Conservation (phyloP, 2,797 vertebrate genomes). For the Rhincodon typus region DNA sequence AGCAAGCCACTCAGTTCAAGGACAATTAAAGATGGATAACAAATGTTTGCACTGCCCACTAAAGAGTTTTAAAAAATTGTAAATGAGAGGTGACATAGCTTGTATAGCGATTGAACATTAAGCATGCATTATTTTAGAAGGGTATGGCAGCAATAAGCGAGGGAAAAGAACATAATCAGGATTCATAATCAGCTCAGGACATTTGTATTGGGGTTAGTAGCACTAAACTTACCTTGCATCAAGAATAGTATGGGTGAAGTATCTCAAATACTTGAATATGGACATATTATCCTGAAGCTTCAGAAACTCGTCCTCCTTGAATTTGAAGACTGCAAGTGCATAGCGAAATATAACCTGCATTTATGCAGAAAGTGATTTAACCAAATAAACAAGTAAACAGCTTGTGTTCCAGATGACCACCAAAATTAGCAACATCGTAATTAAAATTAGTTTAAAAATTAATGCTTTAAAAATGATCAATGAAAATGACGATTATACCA, state of each 20-base stretch:
- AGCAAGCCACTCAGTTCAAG: too few species aligned
- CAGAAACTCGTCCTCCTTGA: conserved; percentile 91
- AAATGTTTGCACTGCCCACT: too few species aligned
- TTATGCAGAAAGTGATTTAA: conserved; percentile 32
- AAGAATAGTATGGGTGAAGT: conserved; percentile 82
- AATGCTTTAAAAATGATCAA: background rate
- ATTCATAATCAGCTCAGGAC: background rate
- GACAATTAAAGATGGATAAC: too few species aligned
- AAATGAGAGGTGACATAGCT: background rate
- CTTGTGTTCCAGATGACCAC: background rate
- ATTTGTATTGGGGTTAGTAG: too few species aligned
- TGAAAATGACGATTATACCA: background rate
- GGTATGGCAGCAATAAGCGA: background rate
- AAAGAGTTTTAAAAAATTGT: too few species aligned
- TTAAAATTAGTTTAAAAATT: background rate
- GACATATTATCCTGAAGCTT: conserved; percentile 82
- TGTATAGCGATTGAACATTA: background rate
- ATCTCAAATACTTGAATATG: conserved; percentile 91
- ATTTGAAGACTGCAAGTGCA: conserved; percentile 88
- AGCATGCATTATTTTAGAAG: background rate
- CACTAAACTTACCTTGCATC: conserved; percentile 71
- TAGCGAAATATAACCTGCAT: conserved; percentile 89
- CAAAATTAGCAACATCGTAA: background rate
- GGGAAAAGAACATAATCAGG: background rate
- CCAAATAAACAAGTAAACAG: background rate